Evolutionary conservation across 2,113 vertebrate species (phyloP), one percentile per base, ranked within the genome.

Genomic region (Misgurnus mizolepis): DNA sequence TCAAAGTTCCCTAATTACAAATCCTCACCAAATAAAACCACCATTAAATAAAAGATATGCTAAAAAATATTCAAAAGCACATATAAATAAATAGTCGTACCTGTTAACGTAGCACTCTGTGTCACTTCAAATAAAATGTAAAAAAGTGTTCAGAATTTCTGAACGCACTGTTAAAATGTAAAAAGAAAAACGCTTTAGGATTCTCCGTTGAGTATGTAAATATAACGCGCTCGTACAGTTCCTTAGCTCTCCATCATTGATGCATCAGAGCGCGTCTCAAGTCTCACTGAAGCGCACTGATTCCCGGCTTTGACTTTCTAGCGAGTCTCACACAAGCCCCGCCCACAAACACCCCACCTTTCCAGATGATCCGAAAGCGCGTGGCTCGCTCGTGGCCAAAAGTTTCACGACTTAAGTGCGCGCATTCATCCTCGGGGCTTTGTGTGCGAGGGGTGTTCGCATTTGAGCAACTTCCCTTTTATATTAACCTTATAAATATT

Each of bases 331-430:
- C 67, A n/a, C 34, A 86, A 84, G 90, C 90, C 85, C 88, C 93
- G 87, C 93, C 92, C 85, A 80, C 79, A 15, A 34, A 69, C 43
- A 83, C 84, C 89, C 89, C 89, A 80, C 90, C 89, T 84, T 88
- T 85, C 67, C 86, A 88, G 76, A 49, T 85, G 82, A 88, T 83
- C 83, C 82, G 77, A 87, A 90, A 79, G 85, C 92, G 91, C 91
- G 92, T 93, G 92, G 90, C 92, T 84, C 88, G 86, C 93, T 91
- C 92, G 91, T 91, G 93, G 89, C 91, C 83, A 83, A 75, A 89
- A 89, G 87, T 89, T 89, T 88, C 76, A 67, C 34, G 62, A 85
- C 67, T 71, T 73, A 79, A 62, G 78, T 27, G 80, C 80, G 79
- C 80, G 62, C 76, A 27, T 76, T 80, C 83, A 79, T 61, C 60